A percentile compares a stretch with the other conserved stretches of the same genome.
Conservation (phyloP, 2,113 vertebrate species). For the Mus spicilegus region DNA sequence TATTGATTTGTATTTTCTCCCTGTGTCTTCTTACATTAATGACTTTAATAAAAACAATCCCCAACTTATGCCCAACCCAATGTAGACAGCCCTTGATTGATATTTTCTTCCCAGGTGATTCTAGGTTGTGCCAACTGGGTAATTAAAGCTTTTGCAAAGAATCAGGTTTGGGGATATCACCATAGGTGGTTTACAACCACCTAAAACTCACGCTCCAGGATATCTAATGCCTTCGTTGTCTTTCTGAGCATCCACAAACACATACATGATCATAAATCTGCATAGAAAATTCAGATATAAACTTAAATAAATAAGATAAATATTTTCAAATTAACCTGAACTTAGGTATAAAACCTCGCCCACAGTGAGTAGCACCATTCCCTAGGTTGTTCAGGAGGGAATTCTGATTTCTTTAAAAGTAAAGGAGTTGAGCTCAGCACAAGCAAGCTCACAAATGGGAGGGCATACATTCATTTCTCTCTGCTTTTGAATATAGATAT, state of each 20-base stretch:
- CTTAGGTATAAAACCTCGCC: not conserved
- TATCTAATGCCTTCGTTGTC: not conserved
- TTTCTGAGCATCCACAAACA: not conserved
- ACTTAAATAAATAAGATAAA: not conserved
- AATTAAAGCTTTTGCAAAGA: not conserved
- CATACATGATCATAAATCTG: no score
- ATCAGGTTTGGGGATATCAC: not conserved
- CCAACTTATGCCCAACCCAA: not conserved
- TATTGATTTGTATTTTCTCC: not conserved
- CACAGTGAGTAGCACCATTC: no score
- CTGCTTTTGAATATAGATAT: not conserved
- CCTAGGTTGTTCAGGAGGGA: not conserved
- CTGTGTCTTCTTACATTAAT: no score
- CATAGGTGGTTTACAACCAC: not conserved
- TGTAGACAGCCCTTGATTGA: not conserved
- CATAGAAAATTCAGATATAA: not conserved
- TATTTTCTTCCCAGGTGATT: not conserved
- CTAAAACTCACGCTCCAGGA: no score
- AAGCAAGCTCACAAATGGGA: not conserved
- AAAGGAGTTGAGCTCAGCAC: not conserved
- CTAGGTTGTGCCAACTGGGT: not conserved
- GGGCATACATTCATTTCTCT: not conserved
- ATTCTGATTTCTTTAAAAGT: not conserved
- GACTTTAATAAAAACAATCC: not conserved
- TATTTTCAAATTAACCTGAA: not conserved